Conservation (phyloP, 2,888 invertebrate species). For the Ctena decussata region DNA sequence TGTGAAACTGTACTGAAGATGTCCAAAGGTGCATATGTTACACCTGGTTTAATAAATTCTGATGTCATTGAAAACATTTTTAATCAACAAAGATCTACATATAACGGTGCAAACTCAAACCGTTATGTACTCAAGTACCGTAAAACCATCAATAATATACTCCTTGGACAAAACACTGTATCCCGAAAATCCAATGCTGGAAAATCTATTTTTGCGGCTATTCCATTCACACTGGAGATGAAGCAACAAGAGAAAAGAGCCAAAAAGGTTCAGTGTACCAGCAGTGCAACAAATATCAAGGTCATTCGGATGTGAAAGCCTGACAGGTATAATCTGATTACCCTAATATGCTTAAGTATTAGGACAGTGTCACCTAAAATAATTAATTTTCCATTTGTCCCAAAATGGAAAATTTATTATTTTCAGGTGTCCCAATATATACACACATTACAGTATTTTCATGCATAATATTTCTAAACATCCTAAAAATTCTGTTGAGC, state of each 20-base stretch:
- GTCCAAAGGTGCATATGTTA: slow-evolving; percentile 3
- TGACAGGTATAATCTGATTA: background rate
- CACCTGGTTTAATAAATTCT: slow-evolving; percentile 57
- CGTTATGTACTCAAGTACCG: slow-evolving; percentile 54
- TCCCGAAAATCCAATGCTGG: slow-evolving; percentile 62
- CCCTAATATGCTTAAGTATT: no score
- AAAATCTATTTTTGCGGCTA: slow-evolving; percentile 9
- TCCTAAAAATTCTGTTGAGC: background rate
- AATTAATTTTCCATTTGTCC: no score
- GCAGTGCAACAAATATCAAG: slow-evolving; percentile 19
- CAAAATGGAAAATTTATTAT: no score
- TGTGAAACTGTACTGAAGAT: slow-evolving; percentile 26
- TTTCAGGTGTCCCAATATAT: no score
- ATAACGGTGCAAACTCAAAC: slow-evolving; percentile 60
- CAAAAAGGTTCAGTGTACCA: background rate
- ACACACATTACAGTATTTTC: no score
- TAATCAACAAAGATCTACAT: slow-evolving; percentile 57
- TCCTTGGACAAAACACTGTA: slow-evolving; percentile 48
- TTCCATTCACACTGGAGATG: slow-evolving; percentile 7
- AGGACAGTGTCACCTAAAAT: no score
- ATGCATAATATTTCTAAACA: no score
- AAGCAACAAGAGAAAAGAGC: slow-evolving; percentile 4
- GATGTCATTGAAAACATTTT: slow-evolving; percentile 64
- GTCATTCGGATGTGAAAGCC: slow-evolving; percentile 33
- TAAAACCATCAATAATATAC: slow-evolving; percentile 42